These are phyloP conservation scores for Enteromius radiatus DNA, from an alignment of 2,797 vertebrate species.

Conservation along the genomic window DNA sequence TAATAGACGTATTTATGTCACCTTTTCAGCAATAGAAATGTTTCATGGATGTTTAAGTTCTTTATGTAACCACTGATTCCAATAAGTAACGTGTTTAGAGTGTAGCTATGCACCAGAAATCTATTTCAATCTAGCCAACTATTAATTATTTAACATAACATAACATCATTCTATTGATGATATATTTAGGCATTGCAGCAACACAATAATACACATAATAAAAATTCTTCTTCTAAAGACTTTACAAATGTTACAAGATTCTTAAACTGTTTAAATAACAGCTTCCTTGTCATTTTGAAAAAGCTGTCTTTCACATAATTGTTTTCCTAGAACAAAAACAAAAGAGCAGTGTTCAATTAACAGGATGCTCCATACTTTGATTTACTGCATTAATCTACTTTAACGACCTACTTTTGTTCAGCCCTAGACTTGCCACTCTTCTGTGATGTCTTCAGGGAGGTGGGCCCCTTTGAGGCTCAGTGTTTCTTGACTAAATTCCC, in stretches of 20 bases:
- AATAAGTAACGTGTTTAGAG: background rate
- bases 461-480: slow-evolving; percentile 72
- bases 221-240: background rate
- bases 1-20: background rate
- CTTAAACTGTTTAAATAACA: background rate
- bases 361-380: slow-evolving; percentile 63
- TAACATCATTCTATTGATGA: background rate
- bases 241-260: background rate
- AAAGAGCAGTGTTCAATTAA: slow-evolving; percentile 48
- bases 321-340: slow-evolving; percentile 17
- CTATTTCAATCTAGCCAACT: background rate
- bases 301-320: background rate
- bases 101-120: background rate
- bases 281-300: background rate
- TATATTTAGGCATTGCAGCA: background rate
- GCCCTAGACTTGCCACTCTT: slow-evolving; percentile 68
- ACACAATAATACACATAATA: background rate
- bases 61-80: background rate
- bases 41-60: background rate
- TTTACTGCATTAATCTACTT: slow-evolving; percentile 76
- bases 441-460: slow-evolving; percentile 72
- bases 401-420: slow-evolving; percentile 73
- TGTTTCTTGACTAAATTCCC: slow-evolving; percentile 68
- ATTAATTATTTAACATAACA: background rate
- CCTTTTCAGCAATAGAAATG: background rate